Percentiles rank a stretch among this genome's conserved stretches.
phyloP scores from a whole-genome alignment of 2,888 invertebrate species.

The Atherix ibis region DNA sequence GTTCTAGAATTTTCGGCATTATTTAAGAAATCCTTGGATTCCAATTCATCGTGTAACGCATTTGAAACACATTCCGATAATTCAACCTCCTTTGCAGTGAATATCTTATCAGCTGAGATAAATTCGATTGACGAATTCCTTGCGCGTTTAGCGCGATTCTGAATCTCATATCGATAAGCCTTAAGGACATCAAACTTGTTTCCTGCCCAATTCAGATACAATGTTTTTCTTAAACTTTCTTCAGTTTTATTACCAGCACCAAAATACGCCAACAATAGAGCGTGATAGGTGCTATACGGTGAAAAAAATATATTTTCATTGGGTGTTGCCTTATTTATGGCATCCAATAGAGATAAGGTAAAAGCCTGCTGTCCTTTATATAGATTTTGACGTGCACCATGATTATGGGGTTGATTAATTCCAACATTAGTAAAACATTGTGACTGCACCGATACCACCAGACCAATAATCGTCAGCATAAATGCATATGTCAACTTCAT shows the following conservation, averaged over 20 bases:
- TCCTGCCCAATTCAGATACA: slow-evolving; percentile 25
- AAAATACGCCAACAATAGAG: slow-evolving; percentile 63
- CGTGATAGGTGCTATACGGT: slow-evolving; percentile 72
- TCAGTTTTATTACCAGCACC: slow-evolving; percentile 59
- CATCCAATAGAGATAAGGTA: slow-evolving; percentile 51
- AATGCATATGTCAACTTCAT: too few relatives aligned
- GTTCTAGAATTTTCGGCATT: slow-evolving; percentile 42
- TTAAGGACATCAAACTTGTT: slow-evolving; percentile 57
- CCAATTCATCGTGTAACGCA: slow-evolving; percentile 48
- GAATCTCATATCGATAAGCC: slow-evolving; percentile 57
- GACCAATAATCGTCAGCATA: background rate
- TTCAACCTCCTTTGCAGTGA: slow-evolving; percentile 35
- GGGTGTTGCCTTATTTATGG: slow-evolving; percentile 46
- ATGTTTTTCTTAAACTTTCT: slow-evolving; percentile 19
- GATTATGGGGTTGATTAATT: slow-evolving; percentile 1
- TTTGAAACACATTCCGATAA: slow-evolving; percentile 46
- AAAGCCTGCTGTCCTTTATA: slow-evolving; percentile 49
- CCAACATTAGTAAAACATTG: slow-evolving; percentile 9
- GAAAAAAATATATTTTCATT: slow-evolving; percentile 73
- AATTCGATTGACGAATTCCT: slow-evolving; percentile 52
- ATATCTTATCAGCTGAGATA: slow-evolving; percentile 61
- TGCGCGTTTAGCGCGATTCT: slow-evolving; percentile 36
- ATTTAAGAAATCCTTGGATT: slow-evolving; percentile 44
- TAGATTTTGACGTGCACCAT: slow-evolving; percentile 23
- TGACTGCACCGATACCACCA: background rate